Base-by-base conservation (phyloP, 2,888 invertebrate species). In the Imbricaverruca yamaguchii region DNA sequence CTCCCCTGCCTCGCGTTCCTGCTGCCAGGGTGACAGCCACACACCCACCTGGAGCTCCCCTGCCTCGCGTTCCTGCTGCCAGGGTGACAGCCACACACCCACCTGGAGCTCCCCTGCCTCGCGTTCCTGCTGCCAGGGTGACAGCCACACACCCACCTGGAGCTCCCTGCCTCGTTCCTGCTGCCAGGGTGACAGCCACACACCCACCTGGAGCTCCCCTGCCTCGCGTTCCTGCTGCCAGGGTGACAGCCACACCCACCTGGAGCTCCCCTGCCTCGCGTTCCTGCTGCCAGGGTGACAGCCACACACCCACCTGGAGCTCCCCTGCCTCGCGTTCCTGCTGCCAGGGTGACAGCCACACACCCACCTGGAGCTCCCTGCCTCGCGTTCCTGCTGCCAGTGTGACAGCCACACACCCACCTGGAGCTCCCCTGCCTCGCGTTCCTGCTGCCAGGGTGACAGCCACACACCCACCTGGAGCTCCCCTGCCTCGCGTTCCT, bases 11-110 rank as follows among this genome's bases (percentile, higher is more conserved):
- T 39, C 39, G 39, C 39, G 39, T 39, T 39, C 39, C 39, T 4
- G 39, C 39, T 39, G 39, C 39, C 1, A 39, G 39, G 39, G 4
- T 39, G 39, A 39, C 39, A 39, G 39, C 39, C 39, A 39, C 39
- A 39, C 61, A 84, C 86, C 86, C 85, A 89, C 88, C 83, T 85
- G 83, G 80, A 85, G 39, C 39, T 39, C 39, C 39, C 39, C 39
- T 39, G 2, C 39, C 39, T 39, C 39, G 39, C 39, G 39, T 39
- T 39, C 39, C 39, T 4, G 39, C 39, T 39, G 39, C 39, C 1
- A 39, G 39, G 39, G 4, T 39, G 39, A 39, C 39, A 39, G 39
- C 39, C 39, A 39, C 39, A 39, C 61, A 84, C 86, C 86, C 85
- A 89, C 88, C 83, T 85, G 83, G 80, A 85, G 39, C 39, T 39